Conservation (phyloP, 2,113 vertebrate species). For the Oncorhynchus kisutch region DNA sequence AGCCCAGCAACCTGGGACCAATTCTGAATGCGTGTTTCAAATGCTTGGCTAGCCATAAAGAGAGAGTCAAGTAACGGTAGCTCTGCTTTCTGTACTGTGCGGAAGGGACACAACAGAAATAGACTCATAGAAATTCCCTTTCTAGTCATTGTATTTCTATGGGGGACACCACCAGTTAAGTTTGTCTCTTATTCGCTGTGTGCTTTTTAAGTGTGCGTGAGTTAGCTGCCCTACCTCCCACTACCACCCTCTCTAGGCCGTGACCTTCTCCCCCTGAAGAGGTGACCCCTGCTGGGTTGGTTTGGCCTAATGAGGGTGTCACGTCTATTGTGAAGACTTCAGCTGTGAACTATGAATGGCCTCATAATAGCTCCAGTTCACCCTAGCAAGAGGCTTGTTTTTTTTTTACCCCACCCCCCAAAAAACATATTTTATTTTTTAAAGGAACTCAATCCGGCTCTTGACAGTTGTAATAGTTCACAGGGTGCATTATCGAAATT, state of each 20-base stretch:
- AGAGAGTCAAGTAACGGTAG: conserved; percentile 79
- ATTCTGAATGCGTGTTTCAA: conserved; percentile 80
- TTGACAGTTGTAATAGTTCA: too few species aligned
- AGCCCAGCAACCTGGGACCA: conserved; percentile 81
- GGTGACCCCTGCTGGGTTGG: conserved; percentile 53
- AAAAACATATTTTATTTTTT: too few species aligned
- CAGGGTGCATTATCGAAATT: too few species aligned
- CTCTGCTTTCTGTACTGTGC: conserved; percentile 68
- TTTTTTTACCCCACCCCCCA: too few species aligned
- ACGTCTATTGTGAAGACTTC: conserved; percentile 35
- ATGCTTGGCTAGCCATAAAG: conserved; percentile 82
- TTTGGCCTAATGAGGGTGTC: conserved; percentile 56
- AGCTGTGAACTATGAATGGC: too few species aligned
- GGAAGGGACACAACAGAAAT: conserved; percentile 11
- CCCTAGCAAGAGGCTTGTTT: too few species aligned
- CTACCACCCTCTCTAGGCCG: conserved; percentile 58
- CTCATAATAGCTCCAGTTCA: too few species aligned
- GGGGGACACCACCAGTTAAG: conserved; percentile 66
- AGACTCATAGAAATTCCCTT: not conserved
- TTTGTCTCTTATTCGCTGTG: conserved; percentile 55
- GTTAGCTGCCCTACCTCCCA: conserved; percentile 42
- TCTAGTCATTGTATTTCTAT: not conserved
- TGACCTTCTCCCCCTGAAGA: conserved; percentile 58
- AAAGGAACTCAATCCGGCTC: too few species aligned
- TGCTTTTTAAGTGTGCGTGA: conserved; percentile 29